phyloP scores from a whole-genome alignment of 2,797 vertebrate genomes.

The Cyclopterus lumpus region DNA sequence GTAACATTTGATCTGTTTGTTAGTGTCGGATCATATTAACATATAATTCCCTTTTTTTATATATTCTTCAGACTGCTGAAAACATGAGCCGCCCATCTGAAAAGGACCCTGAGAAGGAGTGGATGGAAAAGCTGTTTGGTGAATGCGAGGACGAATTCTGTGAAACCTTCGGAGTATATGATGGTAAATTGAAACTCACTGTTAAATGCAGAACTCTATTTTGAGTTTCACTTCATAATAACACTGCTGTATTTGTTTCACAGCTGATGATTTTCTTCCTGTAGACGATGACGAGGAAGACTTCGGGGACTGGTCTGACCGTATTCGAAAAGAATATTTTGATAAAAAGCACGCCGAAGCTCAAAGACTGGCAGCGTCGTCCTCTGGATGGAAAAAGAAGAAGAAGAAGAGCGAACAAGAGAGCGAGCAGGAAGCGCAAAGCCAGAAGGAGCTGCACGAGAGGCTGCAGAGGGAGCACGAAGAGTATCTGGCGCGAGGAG shows the following conservation, averaged over 20 bases:
- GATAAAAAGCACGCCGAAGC: slow-evolving; percentile 76
- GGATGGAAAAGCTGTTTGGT: slow-evolving; percentile 85
- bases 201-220: not conserved
- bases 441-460: slow-evolving; percentile 61
- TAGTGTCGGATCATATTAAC: not conserved
- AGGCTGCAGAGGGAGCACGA: slow-evolving; percentile 81
- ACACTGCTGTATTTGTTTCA: slow-evolving; percentile 8
- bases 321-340: slow-evolving; percentile 84
- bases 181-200: slow-evolving; percentile 75
- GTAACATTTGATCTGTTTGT: not conserved
- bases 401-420: slow-evolving; percentile 50
- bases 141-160: slow-evolving; percentile 88
- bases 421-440: slow-evolving; percentile 60
- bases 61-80: slow-evolving; percentile 37
- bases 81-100: slow-evolving; percentile 21
- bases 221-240: not conserved
- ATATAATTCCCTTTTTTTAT: not conserved
- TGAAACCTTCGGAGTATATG: slow-evolving; percentile 84
- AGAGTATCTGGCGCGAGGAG: slow-evolving; percentile 84
- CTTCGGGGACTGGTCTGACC: slow-evolving; percentile 85
- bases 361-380: slow-evolving; percentile 61
- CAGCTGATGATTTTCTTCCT: slow-evolving; percentile 82
- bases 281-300: slow-evolving; percentile 81
- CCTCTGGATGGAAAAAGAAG: slow-evolving; percentile 53
- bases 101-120: slow-evolving; percentile 77